phyloP scores from a whole-genome alignment of 2,113 vertebrate species.

The Corvus hawaiiensis region DNA sequence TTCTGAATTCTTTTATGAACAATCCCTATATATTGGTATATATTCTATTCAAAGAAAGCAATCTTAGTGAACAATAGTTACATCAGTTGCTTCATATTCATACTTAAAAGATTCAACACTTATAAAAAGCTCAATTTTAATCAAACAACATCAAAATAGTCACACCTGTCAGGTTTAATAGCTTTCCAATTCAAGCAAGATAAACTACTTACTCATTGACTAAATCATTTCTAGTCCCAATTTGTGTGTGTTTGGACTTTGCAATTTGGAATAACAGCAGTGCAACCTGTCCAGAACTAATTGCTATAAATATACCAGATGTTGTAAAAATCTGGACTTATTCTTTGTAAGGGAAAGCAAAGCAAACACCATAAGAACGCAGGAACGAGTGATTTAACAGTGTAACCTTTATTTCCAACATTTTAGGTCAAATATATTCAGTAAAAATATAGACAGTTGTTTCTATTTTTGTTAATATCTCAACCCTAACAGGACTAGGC shows the following conservation, averaged over 20 bases:
- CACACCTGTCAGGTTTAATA: conserved; percentile 42
- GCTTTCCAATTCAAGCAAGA: conserved; percentile 55
- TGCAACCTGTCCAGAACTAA: conserved; percentile 68
- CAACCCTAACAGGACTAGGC: conserved; percentile 16
- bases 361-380: conserved; percentile 23
- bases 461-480: conserved; percentile 34
- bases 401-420: conserved; percentile 56
- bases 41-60: background rate
- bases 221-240: conserved; percentile 71
- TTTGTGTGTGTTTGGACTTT: conserved; percentile 57
- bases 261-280: conserved; percentile 46
- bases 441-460: conserved; percentile 49
- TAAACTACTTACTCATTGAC: conserved; percentile 61
- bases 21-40: background rate
- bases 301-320: conserved; percentile 73
- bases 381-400: conserved; percentile 48
- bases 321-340: conserved; percentile 64
- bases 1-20: background rate
- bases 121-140: conserved; percentile 28
- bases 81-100: background rate
- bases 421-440: conserved; percentile 62
- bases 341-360: background rate
- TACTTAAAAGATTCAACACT: background rate
- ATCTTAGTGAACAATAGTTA: background rate
- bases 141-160: conserved; percentile 24